Percentiles rank a stretch among this genome's conserved stretches.
phyloP scores from a whole-genome alignment of 2,797 vertebrate genomes.

The Xiphophorus birchmanni region DNA sequence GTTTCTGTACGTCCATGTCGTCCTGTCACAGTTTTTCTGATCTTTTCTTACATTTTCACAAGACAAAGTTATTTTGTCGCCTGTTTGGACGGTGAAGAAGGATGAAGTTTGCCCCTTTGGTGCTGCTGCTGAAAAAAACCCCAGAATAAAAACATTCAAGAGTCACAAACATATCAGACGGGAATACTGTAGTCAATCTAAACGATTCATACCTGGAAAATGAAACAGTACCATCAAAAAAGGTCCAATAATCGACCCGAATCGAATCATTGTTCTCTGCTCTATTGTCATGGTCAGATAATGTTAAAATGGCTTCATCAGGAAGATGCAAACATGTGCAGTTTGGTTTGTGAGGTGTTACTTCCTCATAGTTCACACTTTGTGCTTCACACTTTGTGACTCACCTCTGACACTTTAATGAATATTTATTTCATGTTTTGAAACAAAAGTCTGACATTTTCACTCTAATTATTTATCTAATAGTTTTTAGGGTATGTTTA shows the following conservation, averaged over 20 bases:
- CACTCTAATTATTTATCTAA: neutral
- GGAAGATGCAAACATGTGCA: neutral
- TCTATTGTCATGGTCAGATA: neutral
- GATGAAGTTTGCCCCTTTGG: neutral
- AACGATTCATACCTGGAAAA: neutral
- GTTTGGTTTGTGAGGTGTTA: neutral
- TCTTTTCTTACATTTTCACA: neutral
- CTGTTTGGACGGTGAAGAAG: neutral
- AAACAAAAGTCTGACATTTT: neutral
- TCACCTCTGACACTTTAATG: neutral
- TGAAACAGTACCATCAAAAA: neutral
- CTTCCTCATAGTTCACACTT: neutral
- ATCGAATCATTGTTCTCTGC: neutral
- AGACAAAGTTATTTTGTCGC: conserved; percentile 9
- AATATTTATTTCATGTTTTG: neutral
- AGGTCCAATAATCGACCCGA: neutral
- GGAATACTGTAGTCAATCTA: neutral
- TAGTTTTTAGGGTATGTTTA: neutral
- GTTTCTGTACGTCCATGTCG: neutral
- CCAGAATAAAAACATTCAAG: neutral
- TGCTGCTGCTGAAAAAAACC: neutral
- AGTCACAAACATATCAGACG: neutral
- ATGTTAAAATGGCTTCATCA: neutral
- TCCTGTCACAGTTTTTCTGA: neutral
- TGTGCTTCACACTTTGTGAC: neutral